Conservation (phyloP, 2,888 invertebrate species). For the Nemotelus pantherinus region DNA sequence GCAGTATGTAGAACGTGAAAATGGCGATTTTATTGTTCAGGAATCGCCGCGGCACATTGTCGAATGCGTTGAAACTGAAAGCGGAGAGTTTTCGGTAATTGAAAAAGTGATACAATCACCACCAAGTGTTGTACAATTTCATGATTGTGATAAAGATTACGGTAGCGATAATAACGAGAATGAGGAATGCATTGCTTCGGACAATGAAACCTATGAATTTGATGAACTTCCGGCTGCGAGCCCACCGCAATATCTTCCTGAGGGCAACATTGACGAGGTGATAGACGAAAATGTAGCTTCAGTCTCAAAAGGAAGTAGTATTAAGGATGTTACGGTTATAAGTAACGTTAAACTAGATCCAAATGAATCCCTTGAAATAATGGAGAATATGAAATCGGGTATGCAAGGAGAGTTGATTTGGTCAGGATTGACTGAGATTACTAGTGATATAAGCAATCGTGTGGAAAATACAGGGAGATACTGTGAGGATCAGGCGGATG, state of each 20-base stretch:
- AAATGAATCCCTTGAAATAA: conserved; percentile 62
- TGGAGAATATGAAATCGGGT: conserved; percentile 58
- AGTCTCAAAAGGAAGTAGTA: conserved; percentile 38
- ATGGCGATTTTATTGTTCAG: conserved; percentile 64
- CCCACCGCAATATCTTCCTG: conserved; percentile 39
- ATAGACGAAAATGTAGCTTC: background rate
- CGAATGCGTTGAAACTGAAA: conserved; percentile 64
- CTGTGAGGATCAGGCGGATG: background rate
- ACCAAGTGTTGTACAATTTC: conserved; percentile 63
- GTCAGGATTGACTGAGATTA: conserved; percentile 42
- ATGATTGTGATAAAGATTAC: conserved; percentile 53
- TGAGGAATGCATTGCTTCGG: conserved; percentile 41
- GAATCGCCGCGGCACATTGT: conserved; percentile 64
- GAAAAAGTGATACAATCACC: conserved; percentile 64
- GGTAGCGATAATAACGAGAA: conserved; percentile 7
- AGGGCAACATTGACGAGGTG: background rate
- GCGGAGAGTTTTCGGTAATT: conserved; percentile 64
- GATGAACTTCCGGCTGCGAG: conserved; percentile 42
- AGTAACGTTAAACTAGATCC: conserved; percentile 64
- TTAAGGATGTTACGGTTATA: conserved; percentile 60
- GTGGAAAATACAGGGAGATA: conserved; percentile 21
- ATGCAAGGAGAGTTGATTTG: conserved; percentile 42
- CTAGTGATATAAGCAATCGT: conserved; percentile 29
- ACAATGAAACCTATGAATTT: conserved; percentile 56
- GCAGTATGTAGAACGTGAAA: conserved; percentile 63